Conservation (phyloP, 2,888 invertebrate species). For the Gastrophysa polygoni region DNA sequence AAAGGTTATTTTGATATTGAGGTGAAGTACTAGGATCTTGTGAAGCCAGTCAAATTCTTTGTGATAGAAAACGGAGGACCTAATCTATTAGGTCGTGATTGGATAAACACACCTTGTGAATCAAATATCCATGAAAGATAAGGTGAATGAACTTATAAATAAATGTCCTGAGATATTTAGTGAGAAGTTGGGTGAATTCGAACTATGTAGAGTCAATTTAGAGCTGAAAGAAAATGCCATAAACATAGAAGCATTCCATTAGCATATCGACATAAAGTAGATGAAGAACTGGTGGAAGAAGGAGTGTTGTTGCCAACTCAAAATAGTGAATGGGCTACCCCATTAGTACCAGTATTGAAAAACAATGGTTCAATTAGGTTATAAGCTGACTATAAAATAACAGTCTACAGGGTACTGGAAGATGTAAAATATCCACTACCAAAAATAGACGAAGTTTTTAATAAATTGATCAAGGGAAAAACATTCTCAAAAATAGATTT, state of each 20-base stretch:
- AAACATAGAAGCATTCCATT: slow-evolving; percentile 29
- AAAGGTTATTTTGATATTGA: slow-evolving; percentile 10
- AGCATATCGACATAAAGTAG: slow-evolving; percentile 28
- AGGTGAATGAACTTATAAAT: slow-evolving; percentile 10
- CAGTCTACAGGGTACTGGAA: slow-evolving; percentile 36
- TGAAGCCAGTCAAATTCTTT: slow-evolving; percentile 1
- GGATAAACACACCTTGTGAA: slow-evolving; percentile 2
- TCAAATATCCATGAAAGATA: background rate
- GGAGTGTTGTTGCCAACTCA: slow-evolving; percentile 23
- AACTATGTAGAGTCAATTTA: slow-evolving; percentile 9
- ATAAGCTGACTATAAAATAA: slow-evolving; percentile 44
- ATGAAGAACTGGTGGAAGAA: slow-evolving; percentile 30
- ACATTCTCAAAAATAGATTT: slow-evolving; percentile 37
- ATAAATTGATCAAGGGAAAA: slow-evolving; percentile 22
- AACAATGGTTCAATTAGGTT: slow-evolving; percentile 34
- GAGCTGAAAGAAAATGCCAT: slow-evolving; percentile 8
- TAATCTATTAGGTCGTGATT: slow-evolving; percentile 20
- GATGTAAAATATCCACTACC: slow-evolving; percentile 36
- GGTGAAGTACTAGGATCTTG: slow-evolving; percentile 3
- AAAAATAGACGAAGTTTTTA: slow-evolving; percentile 33
- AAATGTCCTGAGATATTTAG: slow-evolving; percentile 14
- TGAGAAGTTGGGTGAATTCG: slow-evolving; percentile 18
- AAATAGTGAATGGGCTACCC: slow-evolving; percentile 38
- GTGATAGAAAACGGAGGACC: slow-evolving; percentile 15
- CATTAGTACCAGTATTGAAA: slow-evolving; percentile 41